These are phyloP conservation scores for Balearica regulorum DNA, from an alignment of 2,797 vertebrate genomes.

Conservation along the genomic window DNA sequence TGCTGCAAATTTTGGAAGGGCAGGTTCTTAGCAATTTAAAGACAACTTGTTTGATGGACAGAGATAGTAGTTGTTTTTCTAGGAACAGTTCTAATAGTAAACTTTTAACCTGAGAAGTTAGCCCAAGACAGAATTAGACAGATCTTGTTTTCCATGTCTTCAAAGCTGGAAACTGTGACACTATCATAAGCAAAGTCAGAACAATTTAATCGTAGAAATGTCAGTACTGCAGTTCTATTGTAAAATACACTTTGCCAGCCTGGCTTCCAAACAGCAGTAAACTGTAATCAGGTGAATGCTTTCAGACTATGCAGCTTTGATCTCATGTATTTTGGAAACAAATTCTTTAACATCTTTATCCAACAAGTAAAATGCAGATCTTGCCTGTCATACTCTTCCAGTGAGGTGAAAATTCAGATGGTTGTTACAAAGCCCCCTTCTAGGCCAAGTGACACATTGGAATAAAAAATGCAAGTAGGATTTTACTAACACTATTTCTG, in stretches of 20 bases:
- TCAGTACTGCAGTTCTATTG: neutral
- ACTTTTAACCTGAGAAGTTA: neutral
- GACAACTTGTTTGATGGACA: neutral
- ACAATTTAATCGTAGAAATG: neutral
- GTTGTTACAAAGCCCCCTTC: neutral
- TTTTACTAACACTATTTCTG: neutral
- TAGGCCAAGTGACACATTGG: neutral
- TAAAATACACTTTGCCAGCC: neutral
- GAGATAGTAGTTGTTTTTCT: neutral
- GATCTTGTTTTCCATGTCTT: neutral
- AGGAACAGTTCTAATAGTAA: neutral
- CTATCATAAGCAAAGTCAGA: neutral
- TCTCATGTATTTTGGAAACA: neutral
- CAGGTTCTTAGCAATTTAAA: neutral
- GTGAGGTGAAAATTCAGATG: neutral
- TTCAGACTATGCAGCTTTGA: neutral
- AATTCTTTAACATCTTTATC: neutral
- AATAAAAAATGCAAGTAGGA: neutral
- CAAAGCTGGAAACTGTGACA: neutral
- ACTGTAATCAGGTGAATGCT: neutral
- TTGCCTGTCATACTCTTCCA: neutral
- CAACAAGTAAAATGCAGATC: neutral
- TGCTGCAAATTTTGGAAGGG: slow-evolving; percentile 34
- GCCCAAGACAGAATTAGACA: neutral
- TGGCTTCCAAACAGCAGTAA: neutral